phyloP scores from a whole-genome alignment of 2,797 vertebrate species.

The Siniperca scherzeri region DNA sequence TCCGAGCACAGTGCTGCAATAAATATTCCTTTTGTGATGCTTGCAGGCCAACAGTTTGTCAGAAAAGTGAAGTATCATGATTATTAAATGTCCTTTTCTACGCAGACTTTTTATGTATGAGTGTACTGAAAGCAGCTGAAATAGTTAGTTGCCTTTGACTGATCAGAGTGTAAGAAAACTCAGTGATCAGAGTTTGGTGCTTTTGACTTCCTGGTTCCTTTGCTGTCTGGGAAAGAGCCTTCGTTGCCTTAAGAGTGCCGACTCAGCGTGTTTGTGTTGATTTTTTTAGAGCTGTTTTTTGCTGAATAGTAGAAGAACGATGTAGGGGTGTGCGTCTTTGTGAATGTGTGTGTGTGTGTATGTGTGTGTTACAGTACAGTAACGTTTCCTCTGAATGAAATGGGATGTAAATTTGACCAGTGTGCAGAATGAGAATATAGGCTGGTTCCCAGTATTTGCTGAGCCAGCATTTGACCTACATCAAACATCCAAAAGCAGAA shows the following conservation, averaged over 20 bases:
- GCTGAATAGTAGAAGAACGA: constrained; percentile 75
- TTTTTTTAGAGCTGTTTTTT: constrained; percentile 66
- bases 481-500: constrained; percentile 68
- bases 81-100: background rate
- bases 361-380: constrained; percentile 49
- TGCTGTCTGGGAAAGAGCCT: constrained; percentile 58
- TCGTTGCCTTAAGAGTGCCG: constrained; percentile 40
- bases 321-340: constrained; percentile 49
- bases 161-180: constrained; percentile 40
- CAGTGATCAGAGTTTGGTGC: constrained; percentile 35
- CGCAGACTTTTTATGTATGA: background rate
- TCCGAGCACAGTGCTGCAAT: background rate
- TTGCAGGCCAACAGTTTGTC: background rate
- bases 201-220: constrained; percentile 47
- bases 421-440: constrained; percentile 67
- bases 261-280: constrained; percentile 74
- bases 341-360: constrained; percentile 14
- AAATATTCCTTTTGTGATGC: background rate
- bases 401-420: constrained; percentile 79
- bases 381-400: constrained; percentile 74
- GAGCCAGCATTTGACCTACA: constrained; percentile 78
- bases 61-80: background rate
- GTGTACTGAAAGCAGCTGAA: background rate
- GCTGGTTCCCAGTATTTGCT: constrained; percentile 65
- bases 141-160: constrained; percentile 22